Percentiles rank a stretch among this genome's conserved stretches.
Evolutionary conservation across 2,797 vertebrate genomes (phyloP).

Genomic region (Pagetopsis macropterus): DNA sequence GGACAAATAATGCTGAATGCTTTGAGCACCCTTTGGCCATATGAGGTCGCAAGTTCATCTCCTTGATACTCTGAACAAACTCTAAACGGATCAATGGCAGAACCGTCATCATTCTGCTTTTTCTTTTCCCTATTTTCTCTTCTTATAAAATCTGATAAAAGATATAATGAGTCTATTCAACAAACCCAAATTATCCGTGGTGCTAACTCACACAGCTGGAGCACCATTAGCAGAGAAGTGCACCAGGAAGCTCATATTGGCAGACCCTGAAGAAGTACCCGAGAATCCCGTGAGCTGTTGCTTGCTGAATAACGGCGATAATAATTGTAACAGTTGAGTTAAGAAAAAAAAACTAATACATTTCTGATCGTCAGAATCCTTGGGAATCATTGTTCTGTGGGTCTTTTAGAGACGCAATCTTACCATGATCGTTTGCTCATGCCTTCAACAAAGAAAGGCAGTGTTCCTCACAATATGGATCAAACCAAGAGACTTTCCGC

Average conservation of each 20-base stretch:
- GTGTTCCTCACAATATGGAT: neutral
- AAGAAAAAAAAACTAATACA: too few species aligned
- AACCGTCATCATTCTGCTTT: neutral
- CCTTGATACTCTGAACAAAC: too few species aligned
- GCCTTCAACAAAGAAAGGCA: too few species aligned
- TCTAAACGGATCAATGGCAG: too few species aligned
- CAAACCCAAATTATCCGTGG: conserved; percentile 8
- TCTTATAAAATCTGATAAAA: neutral
- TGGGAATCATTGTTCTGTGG: too few species aligned
- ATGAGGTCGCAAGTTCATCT: too few species aligned
- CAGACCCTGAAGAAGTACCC: neutral
- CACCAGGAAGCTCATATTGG: neutral
- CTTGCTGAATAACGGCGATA: neutral
- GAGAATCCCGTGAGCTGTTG: neutral
- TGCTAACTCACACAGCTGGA: conserved; percentile 13
- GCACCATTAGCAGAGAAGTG: conserved; percentile 17
- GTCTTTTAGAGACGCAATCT: too few species aligned
- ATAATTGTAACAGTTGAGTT: too few species aligned
- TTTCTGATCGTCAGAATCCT: too few species aligned
- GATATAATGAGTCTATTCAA: neutral
- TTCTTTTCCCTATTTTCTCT: neutral
- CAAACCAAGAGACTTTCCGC: neutral
- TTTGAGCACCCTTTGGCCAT: too few species aligned
- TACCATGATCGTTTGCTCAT: too few species aligned
- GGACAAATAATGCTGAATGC: too few species aligned